phyloP scores from a whole-genome alignment of 2,113 vertebrate species.

The Bungarus multicinctus region DNA sequence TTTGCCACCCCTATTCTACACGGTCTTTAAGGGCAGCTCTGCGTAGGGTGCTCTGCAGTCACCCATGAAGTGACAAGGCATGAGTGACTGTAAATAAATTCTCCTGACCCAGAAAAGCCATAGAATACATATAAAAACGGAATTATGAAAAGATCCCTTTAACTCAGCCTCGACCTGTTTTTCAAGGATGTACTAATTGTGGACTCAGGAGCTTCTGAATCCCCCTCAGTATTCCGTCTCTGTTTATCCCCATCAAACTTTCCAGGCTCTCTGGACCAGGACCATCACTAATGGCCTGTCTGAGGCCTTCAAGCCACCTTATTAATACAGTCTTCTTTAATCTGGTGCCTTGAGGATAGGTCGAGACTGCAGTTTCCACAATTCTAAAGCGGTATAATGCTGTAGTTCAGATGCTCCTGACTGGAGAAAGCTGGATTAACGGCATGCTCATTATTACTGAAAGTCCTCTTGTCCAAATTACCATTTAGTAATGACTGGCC shows the following conservation, averaged over 20 bases:
- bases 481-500: not conserved
- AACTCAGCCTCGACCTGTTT: not conserved
- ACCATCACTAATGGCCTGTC: not conserved
- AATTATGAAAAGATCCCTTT: not conserved
- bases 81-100: not conserved
- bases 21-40: not conserved
- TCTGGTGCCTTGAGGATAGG: not conserved
- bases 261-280: not conserved
- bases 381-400: not conserved
- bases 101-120: not conserved
- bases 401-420: not conserved
- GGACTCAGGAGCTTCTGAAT: not conserved
- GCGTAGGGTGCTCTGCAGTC: not conserved
- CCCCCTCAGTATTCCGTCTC: not conserved
- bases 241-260: not conserved
- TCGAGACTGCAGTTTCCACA: not conserved
- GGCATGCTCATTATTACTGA: not conserved
- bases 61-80: not conserved
- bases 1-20: not conserved
- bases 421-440: not conserved
- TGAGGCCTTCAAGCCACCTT: not conserved
- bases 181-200: not conserved
- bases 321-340: not conserved
- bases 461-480: not conserved
- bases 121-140: not conserved